Evolutionary conservation across 2,888 invertebrate genomes (phyloP).

Genomic region (Thelaira solivaga): DNA sequence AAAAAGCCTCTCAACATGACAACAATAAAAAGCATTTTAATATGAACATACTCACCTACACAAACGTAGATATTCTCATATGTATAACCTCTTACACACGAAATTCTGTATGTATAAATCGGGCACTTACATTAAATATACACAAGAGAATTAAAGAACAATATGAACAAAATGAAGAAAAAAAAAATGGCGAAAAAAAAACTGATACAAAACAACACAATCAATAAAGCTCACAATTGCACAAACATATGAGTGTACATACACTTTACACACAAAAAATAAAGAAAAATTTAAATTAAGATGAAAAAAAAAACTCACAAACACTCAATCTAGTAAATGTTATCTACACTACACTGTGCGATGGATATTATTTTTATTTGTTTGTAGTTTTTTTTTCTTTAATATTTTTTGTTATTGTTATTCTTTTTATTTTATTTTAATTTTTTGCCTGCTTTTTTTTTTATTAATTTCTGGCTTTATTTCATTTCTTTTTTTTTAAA

Average conservation of each 20-base stretch:
- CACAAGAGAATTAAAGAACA: conserved; percentile 3
- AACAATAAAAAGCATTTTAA: conserved; percentile 40
- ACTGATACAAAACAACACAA: conserved; percentile 25
- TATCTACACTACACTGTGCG: conserved; percentile 30
- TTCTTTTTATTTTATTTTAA: not conserved
- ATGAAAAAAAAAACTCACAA: no score
- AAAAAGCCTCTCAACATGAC: conserved; percentile 26
- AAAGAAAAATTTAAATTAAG: no score
- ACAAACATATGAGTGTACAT: not conserved
- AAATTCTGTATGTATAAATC: not conserved
- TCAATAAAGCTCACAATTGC: conserved; percentile 33
- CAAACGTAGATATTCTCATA: not conserved
- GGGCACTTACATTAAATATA: conserved; percentile 19
- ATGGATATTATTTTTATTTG: conserved; percentile 3
- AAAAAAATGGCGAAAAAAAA: conserved; percentile 32
- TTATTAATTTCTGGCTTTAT: not conserved
- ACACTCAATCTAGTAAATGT: conserved; percentile 50
- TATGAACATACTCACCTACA: conserved; percentile 12
- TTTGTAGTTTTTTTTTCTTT: conserved; percentile 15
- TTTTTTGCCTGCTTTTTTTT: not conserved
- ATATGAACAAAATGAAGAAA: conserved; percentile 10
- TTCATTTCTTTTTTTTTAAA: conserved; percentile 2
- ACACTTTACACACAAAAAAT: not conserved
- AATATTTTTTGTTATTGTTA: conserved; percentile 36
- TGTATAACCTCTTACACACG: not conserved